These are phyloP conservation scores for Drosophila cognata DNA, from an alignment of 2,888 invertebrate species.

Conservation along the genomic window DNA sequence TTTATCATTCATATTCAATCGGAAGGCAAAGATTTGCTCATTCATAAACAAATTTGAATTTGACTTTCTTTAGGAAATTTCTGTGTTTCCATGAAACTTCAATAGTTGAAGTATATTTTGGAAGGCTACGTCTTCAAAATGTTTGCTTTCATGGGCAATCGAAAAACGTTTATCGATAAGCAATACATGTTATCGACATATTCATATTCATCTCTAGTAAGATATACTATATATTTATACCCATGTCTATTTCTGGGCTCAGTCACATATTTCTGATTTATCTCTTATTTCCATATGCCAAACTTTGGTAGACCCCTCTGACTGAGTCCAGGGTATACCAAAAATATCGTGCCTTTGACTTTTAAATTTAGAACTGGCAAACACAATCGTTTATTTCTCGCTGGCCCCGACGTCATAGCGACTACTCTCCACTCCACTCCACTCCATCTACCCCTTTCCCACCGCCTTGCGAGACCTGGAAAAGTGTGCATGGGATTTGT, in stretches of 20 bases:
- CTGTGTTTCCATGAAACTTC: background rate
- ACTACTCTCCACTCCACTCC: background rate
- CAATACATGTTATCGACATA: background rate
- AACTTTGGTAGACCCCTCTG: background rate
- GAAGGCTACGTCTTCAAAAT: background rate
- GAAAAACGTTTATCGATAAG: background rate
- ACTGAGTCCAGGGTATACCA: background rate
- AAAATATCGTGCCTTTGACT: slow-evolving; percentile 65
- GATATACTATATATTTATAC: background rate
- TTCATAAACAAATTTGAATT: background rate
- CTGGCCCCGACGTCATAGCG: slow-evolving; percentile 50
- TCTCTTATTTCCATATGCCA: background rate
- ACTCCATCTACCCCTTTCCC: background rate
- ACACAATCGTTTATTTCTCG: slow-evolving; percentile 54
- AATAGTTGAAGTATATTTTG: background rate
- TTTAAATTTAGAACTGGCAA: slow-evolving; percentile 72
- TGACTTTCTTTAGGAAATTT: background rate
- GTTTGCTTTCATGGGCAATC: background rate
- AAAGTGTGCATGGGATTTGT: slow-evolving; percentile 33
- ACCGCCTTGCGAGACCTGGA: slow-evolving; percentile 48
- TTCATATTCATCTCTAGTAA: background rate
- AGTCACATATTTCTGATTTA: background rate
- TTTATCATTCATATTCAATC: background rate
- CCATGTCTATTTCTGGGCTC: background rate
- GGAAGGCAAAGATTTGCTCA: background rate